Evolutionary conservation across 2,113 vertebrate genomes (phyloP), one percentile per base, ranked within the genome.

Genomic region (Notarius quadriscutis): DNA sequence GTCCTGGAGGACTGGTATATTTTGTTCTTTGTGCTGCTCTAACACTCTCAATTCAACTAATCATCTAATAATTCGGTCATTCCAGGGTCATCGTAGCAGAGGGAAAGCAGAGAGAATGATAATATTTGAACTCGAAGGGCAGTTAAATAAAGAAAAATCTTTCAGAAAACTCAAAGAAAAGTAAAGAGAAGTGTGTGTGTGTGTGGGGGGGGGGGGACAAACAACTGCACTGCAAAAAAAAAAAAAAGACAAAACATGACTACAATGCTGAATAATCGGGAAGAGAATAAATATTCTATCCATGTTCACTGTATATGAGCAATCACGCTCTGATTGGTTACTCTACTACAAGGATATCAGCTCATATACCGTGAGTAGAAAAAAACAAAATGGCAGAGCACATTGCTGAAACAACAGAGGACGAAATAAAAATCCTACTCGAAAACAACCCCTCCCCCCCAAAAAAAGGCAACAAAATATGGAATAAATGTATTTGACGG

Each of bases 221-320:
- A 41, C 4, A 53, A n/a, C 4, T n/a, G 22, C 48, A 53, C 48
- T 14, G 9, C 5, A 53, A 77, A 77, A 87, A 5, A 81, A 75
- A 7, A 25, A 41, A 17, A 34, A 20, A 58, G 53, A 60, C 7
- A 34, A 62, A 51, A 81, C 7, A 60, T 34, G 20, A 81, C 91
- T 92, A 88, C 55, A 0, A 90, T 89, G 91, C 87, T 88, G 83
- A 88, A 69, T 87, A 79, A 84, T 50, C 41, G 53, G 82, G 14
- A 22, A 75, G 60, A 27, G 22, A 72, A 75, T 11, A 41, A 60
- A 50, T 50, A 30, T 50, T 62, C 50, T 41, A 41, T 41, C 41
- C 41, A 41, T 41, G 41, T 41, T 41, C 41, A 41, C 41, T 41
- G 41, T 4, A 41, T 41, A 41, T 41, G 41, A 41, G 41, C 41